Evolutionary conservation across 37 sponge, comb jelly and placozoan species (phyloP).

Genomic region (Axinella damicornis): DNA sequence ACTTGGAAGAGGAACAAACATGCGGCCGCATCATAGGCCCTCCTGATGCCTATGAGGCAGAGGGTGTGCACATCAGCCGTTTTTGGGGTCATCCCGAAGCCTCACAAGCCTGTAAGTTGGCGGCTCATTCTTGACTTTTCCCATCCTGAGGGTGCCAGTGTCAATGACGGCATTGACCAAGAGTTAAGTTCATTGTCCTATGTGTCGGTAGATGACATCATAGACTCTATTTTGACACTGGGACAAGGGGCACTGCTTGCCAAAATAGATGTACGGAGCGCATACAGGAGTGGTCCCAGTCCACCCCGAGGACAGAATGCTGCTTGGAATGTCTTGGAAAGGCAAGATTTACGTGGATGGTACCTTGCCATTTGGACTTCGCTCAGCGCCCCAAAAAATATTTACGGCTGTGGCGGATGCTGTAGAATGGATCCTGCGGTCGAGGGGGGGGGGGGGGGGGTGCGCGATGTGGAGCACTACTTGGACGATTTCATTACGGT

Average conservation of each 20-base stretch:
- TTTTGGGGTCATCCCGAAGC: no score
- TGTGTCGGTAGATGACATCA: background rate
- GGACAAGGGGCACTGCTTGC: conserved; percentile 9
- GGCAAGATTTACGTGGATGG: background rate
- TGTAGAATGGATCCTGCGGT: no score
- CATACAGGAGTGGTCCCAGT: conserved; percentile 45
- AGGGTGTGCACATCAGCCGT: no score
- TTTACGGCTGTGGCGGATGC: background rate
- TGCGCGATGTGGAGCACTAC: background rate
- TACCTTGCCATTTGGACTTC: no score
- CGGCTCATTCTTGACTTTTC: conserved; percentile 5
- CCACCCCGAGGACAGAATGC: conserved; percentile 23
- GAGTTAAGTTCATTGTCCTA: no score
- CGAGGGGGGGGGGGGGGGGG: background rate
- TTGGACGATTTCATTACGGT: conserved; percentile 10
- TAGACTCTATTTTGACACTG: background rate
- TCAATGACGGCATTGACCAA: conserved; percentile 31
- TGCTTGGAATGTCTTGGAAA: conserved; percentile 25
- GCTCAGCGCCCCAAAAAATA: background rate
- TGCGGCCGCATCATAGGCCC: no score
- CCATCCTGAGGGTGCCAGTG: background rate
- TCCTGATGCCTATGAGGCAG: no score
- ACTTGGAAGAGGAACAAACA: no score
- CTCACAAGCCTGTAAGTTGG: background rate
- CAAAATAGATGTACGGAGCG: conserved; percentile 35